Evolutionary conservation across 2,113 vertebrate genomes (phyloP).

Genomic region (Oenanthe melanoleuca): DNA sequence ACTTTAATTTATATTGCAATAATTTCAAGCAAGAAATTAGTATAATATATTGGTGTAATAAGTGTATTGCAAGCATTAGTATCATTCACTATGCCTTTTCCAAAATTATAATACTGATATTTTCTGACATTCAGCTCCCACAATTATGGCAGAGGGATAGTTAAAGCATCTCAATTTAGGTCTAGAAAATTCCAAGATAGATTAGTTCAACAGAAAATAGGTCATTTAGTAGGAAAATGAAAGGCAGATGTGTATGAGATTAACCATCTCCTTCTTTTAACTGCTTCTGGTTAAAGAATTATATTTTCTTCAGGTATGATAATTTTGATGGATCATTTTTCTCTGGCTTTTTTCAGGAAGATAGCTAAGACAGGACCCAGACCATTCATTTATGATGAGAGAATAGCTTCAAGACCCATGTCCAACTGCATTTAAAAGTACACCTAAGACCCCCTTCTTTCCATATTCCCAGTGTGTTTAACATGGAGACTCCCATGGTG

Average conservation of each 20-base stretch:
- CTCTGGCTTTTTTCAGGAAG: background rate
- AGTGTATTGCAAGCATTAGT: background rate
- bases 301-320: background rate
- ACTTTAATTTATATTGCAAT: background rate
- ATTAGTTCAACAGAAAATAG: background rate
- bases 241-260: background rate
- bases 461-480: background rate
- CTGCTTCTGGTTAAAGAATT: background rate
- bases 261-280: background rate
- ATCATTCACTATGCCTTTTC: background rate
- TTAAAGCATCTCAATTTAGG: background rate
- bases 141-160: accelerated
- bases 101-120: background rate
- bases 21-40: background rate
- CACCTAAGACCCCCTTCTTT: background rate
- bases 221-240: background rate
- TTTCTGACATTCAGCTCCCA: background rate
- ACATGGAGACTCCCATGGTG: background rate
- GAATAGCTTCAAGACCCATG: background rate
- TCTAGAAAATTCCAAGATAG: background rate
- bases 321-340: background rate
- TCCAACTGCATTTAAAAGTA: background rate
- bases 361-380: background rate
- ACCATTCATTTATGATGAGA: background rate
- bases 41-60: background rate